Conservation (phyloP, 2,888 invertebrate species). For the Zaprionus bogoriensis region DNA sequence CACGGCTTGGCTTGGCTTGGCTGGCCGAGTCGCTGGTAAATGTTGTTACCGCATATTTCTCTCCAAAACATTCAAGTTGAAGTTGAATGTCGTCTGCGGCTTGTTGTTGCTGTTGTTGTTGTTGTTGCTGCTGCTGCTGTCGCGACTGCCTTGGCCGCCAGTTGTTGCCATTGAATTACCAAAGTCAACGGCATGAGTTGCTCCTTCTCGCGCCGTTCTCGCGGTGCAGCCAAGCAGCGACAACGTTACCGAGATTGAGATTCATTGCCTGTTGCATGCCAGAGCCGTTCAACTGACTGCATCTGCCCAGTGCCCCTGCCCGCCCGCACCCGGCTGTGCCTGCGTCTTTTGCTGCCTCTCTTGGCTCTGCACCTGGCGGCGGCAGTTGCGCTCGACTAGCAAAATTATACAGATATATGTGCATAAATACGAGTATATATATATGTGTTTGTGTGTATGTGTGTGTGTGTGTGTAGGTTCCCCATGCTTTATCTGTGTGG, state of each 20-base stretch:
- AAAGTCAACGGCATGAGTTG: conserved; percentile 69
- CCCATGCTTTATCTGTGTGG: conserved; percentile 38
- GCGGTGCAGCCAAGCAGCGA: conserved; percentile 27
- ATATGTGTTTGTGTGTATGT: conserved; percentile 14
- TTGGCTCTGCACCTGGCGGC: conserved; percentile 1
- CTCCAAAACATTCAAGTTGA: conserved; percentile 63
- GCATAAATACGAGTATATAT: conserved; percentile 23
- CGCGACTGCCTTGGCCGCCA: conserved; percentile 26
- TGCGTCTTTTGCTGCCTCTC: neutral
- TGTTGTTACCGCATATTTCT: conserved; percentile 75
- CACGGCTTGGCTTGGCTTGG: conserved; percentile 23
- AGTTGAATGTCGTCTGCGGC: conserved; percentile 65
- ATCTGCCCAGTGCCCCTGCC: conserved; percentile 12
- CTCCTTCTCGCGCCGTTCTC: conserved; percentile 32
- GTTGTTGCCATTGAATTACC: conserved; percentile 72
- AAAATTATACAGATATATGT: conserved; percentile 54
- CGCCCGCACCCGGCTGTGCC: neutral
- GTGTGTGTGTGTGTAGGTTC: no score
- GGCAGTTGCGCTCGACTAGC: conserved; percentile 53
- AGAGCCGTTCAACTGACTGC: conserved; percentile 68
- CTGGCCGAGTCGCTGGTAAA: conserved; percentile 59
- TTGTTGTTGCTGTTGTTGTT: conserved; percentile 15
- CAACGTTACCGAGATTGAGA: conserved; percentile 68
- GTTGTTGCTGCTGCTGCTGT: conserved; percentile 29
- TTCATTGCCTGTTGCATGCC: conserved; percentile 76